A percentile compares a stretch with the other conserved stretches of the same genome.
These are phyloP conservation scores for Drosophila nr. fundita DNA, from an alignment of 2,888 invertebrate genomes.

Conservation along the genomic window DNA sequence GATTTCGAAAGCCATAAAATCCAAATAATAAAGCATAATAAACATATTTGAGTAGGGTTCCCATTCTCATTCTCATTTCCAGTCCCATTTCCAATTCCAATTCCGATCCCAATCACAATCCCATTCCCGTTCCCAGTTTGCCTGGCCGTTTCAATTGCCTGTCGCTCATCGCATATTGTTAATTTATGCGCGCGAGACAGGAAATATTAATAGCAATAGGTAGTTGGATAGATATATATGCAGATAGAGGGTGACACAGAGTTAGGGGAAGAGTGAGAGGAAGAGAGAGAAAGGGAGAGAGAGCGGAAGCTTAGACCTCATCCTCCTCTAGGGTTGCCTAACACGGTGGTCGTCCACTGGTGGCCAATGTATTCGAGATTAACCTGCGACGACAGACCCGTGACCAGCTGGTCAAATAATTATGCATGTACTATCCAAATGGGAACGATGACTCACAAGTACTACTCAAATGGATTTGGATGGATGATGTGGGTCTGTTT, in stretches of 20 bases:
- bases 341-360: constrained; percentile 39
- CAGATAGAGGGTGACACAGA: constrained; percentile 32
- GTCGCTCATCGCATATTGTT: constrained; percentile 42
- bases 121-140: constrained; percentile 1
- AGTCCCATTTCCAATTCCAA: neutral
- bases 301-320: constrained; percentile 55
- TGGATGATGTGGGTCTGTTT: neutral
- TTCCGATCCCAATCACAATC: neutral
- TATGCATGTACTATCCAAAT: constrained; percentile 7
- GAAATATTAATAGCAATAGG: constrained; percentile 74
- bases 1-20: constrained; percentile 57
- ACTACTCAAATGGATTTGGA: constrained; percentile 16
- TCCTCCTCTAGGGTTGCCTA: constrained; percentile 10
- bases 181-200: constrained; percentile 78
- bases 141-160: constrained; percentile 19
- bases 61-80: constrained; percentile 30
- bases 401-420: constrained; percentile 37
- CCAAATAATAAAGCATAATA: constrained; percentile 55
- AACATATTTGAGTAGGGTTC: constrained; percentile 66
- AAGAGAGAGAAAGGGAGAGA: constrained; percentile 14
- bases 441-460: constrained; percentile 41
- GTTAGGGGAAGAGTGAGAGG: neutral
- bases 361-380: constrained; percentile 42
- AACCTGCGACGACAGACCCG: constrained; percentile 28
- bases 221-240: constrained; percentile 22